Base-by-base conservation (phyloP, 2,888 invertebrate genomes). In the Entomobrya multifasciata region DNA sequence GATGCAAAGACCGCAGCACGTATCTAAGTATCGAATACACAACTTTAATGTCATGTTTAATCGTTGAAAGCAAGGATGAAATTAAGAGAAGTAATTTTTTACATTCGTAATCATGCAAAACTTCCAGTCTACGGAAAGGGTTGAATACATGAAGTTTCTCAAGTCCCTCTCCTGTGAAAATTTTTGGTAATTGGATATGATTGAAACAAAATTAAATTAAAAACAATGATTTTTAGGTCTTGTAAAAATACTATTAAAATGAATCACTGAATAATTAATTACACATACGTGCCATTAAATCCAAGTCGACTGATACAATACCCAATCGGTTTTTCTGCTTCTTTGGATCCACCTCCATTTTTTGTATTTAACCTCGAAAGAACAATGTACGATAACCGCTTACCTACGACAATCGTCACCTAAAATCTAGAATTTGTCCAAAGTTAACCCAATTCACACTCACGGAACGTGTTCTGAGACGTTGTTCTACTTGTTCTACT, bases 61-160 rank as follows among this genome's bases (percentile, higher is more conserved):
- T n/a, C n/a, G n/a, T n/a, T n/a, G n/a, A n/a, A n/a, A n/a, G n/a
- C n/a, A n/a, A n/a, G n/a, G n/a, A n/a, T n/a, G n/a, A n/a, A n/a
- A n/a, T n/a, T n/a, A n/a, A n/a, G n/a, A n/a, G n/a, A n/a, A n/a
- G n/a, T n/a, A n/a, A n/a, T n/a, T n/a, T n/a, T 55, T 57, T 88
- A 88, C 88, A 87, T 70, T 88, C 88, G 44, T 85, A 72, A 52
- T 88, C 87, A 79, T 88, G 88, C 11, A 87, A 30, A 15, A 88
- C 77, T 30, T 88, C 87, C 55, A 88, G 55, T 57, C 85, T 80
- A 4, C 82, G 82, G 44, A 82, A 82, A 3, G 78, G 87, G 41
- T 87, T 87, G 55, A 87, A 87, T 27, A 87, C 44, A 41, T 87
- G 87, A 1, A 87, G 82, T 30, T 87, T 87, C 57, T 87, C 87